Evolutionary conservation across 1,140 invertebrate species (phyloP), one percentile per base, ranked within the genome.

Genomic region (Trichogramma pretiosum): DNA sequence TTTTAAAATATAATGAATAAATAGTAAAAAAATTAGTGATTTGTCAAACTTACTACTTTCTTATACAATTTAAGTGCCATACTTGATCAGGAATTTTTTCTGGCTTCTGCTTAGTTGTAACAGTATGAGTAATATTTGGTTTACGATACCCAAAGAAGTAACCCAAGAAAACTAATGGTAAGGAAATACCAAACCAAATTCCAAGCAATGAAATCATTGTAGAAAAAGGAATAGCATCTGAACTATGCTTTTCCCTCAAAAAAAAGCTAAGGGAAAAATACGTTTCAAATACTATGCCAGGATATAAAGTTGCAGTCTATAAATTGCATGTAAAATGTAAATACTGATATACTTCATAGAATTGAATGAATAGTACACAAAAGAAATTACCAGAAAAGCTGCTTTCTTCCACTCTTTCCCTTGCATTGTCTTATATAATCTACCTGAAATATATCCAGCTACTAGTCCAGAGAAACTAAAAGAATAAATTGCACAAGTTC

Each of bases 201-300:
- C 86, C 83, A 13, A 97, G 69, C 24, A 99, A 72, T 14, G 88
- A 89, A 57, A 98, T 74, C 93, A 98, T 98, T 0, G 94, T 97
- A 5, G 86, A 83, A 65, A 98, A 98, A 32, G 94, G 95, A 19
- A 98, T 93, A 44, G 94, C 94, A 40, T 93, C 94, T 58, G 91
- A 95, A 35, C 93, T 97, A 59, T 90, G 84, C 69, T 96, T 96
- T 35, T 93, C 92, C 89, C 93, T 93, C 56, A 99, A 93, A 64
- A 99, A 98, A 67, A 98, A 98, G 69, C 98, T 98, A 38, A 99
- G 74, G 56, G 98, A 82, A 70, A 98, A n/a, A n/a, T n/a, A n/a
- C n/a, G n/a, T n/a, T n/a, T n/a, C n/a, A n/a, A n/a, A n/a, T n/a
- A n/a, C n/a, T n/a, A n/a, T n/a, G n/a, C n/a, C n/a, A n/a, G n/a